These are phyloP conservation scores for Ornithoptera alexandrae DNA, from an alignment of 2,888 invertebrate species.

Conservation along the genomic window DNA sequence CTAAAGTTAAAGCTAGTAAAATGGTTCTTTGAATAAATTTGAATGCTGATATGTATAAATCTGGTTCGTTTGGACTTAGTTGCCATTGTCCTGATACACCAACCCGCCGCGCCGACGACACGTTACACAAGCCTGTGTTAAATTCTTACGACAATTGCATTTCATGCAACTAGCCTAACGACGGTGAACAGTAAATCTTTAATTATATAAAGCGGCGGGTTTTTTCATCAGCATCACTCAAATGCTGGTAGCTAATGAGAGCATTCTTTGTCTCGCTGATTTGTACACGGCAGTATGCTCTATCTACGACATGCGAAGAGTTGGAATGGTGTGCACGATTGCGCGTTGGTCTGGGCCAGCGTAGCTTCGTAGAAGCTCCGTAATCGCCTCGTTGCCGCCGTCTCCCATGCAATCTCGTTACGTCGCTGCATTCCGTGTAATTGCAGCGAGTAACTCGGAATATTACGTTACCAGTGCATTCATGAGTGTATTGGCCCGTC, in stretches of 20 bases:
- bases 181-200: constrained; percentile 36
- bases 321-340: constrained; percentile 11
- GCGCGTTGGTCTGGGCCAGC: constrained; percentile 29
- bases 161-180: constrained; percentile 32
- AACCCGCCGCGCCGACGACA: not conserved
- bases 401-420: constrained; percentile 42
- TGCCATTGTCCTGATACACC: no score
- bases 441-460: constrained; percentile 27
- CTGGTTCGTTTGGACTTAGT: no score
- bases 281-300: constrained; percentile 12
- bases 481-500: constrained; percentile 4
- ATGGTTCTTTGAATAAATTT: no score
- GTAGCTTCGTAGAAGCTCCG: constrained; percentile 40
- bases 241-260: constrained; percentile 35
- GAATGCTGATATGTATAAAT: no score
- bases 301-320: constrained; percentile 1
- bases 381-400: constrained; percentile 42
- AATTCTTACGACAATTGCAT: constrained; percentile 31
- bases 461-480: constrained; percentile 15
- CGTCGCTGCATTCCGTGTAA: constrained; percentile 39
- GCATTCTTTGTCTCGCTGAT: constrained; percentile 15
- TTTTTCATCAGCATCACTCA: constrained; percentile 34
- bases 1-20: no score
- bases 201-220: constrained; percentile 38
- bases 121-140: constrained; percentile 6